A percentile compares a stretch with the other conserved stretches of the same genome.
Evolutionary conservation across 2,113 vertebrate species (phyloP).

Genomic region (Pachyramphus minor): DNA sequence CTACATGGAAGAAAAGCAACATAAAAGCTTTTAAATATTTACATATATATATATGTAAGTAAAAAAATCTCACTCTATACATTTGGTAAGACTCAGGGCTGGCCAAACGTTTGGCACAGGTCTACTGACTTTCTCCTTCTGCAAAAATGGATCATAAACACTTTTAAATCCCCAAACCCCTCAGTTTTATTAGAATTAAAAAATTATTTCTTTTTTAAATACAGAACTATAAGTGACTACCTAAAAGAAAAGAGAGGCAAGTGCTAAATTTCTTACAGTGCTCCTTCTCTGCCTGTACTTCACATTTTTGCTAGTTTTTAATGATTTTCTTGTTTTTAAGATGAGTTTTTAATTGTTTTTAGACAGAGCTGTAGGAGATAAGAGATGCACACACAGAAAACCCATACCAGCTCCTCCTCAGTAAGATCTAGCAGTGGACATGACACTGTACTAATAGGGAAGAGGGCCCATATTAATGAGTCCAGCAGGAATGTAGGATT

Average conservation of each 20-base stretch:
- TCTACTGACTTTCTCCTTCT: neutral
- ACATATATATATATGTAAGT: neutral
- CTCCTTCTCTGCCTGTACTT: neutral
- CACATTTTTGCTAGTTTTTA: neutral
- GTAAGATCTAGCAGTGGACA: neutral
- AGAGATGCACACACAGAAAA: neutral
- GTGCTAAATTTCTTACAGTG: neutral
- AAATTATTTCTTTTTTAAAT: neutral
- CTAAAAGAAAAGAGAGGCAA: neutral
- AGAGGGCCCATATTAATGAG: neutral
- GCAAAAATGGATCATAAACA: neutral
- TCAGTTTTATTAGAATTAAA: neutral
- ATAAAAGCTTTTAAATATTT: neutral
- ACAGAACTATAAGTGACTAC: neutral
- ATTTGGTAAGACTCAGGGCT: neutral
- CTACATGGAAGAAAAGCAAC: neutral
- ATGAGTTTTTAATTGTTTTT: neutral
- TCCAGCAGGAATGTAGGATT: neutral
- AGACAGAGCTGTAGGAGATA: neutral
- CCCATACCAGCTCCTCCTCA: neutral
- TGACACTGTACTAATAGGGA: neutral
- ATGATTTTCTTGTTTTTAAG: neutral
- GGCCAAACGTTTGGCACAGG: neutral
- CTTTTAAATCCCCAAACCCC: neutral
- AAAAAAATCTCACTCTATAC: neutral